Percentiles rank a stretch among this genome's conserved stretches.
phyloP scores from a whole-genome alignment of 2,888 invertebrate species.

The Ferrisia virgata region DNA sequence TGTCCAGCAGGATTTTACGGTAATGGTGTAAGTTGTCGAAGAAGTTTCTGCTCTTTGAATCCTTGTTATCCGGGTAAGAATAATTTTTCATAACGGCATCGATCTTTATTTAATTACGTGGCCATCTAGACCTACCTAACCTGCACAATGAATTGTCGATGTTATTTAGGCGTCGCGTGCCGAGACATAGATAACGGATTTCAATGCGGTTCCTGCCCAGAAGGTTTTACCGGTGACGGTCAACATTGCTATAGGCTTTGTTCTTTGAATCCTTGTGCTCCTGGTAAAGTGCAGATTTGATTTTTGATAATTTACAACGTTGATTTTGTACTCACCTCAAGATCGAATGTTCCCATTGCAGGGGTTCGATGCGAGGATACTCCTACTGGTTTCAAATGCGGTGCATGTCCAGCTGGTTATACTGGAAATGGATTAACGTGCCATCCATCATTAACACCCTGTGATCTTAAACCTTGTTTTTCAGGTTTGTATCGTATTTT shows the following conservation, averaged over 20 bases:
- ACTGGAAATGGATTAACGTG: slow-evolving; percentile 56
- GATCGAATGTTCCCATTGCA: slow-evolving; percentile 50
- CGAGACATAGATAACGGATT: slow-evolving; percentile 57
- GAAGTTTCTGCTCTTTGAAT: not conserved
- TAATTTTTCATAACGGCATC: not conserved
- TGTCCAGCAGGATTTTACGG: slow-evolving; percentile 25
- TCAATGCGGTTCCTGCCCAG: slow-evolving; percentile 73
- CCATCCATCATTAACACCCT: not conserved
- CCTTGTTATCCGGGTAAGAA: slow-evolving; percentile 34
- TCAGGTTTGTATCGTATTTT: not conserved
- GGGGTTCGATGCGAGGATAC: slow-evolving; percentile 61
- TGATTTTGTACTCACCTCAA: too few relatives aligned
- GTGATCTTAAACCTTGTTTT: slow-evolving; percentile 24
- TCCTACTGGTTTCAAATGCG: slow-evolving; percentile 69
- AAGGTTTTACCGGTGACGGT: slow-evolving; percentile 73
- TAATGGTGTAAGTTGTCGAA: slow-evolving; percentile 3
- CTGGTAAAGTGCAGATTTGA: slow-evolving; percentile 55
- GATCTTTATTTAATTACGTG: not conserved
- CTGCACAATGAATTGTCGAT: not conserved
- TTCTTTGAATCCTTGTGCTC: slow-evolving; percentile 69
- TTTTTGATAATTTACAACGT: not conserved
- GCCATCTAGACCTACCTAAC: too few relatives aligned
- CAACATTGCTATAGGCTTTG: slow-evolving; percentile 65
- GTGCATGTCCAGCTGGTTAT: slow-evolving; percentile 70
- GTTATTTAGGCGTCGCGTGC: slow-evolving; percentile 64